Evolutionary conservation across 1,140 invertebrate genomes (phyloP), one percentile per base, ranked within the genome.

Genomic region (Phortica variegata): DNA sequence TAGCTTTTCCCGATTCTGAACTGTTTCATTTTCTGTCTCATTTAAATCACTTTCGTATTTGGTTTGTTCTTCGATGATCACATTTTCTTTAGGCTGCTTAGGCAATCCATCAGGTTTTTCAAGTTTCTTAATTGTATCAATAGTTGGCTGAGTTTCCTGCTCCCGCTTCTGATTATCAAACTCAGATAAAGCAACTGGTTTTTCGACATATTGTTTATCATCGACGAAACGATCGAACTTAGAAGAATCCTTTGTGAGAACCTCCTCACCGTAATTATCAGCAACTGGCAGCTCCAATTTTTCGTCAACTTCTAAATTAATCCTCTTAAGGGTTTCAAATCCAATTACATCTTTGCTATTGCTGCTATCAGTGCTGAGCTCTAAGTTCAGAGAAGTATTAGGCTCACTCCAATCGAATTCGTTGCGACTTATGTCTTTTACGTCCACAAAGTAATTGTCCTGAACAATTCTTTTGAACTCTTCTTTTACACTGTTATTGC

Each of bases 391-490:
- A 6, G 61, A 69, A 8, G 55, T 66, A 23, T 65, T 56, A 12
- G 62, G 56, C 15, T 61, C 61, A 46, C 45, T 62, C 63, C 65
- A 73, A 17, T 72, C 65, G 19, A 70, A 73, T 21, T 78, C 73
- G 46, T 80, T 77, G 37, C 68, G 70, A 47, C 78, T 80, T 5
- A 82, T 80, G 23, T 81, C 81, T 60, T 80, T 78, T 0, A 85
- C 82, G 26, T 84, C 81, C 29, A 82, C 84, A 12, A 80, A 74
- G 54, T 84, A 85, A 60, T 81, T 78, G 39, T 82, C 78, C 65
- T 78, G 71, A 18, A 85, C 59, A 42, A 82, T 74, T 52, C 80
- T 75, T 56, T 80, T 83, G 44, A 80, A 85, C 18, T 82, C 79
- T 32, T 83, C 79, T 45, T 81, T 77, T 2, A 83, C 80, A 0